Conservation (phyloP, 2,113 vertebrate species). For the Austrofundulus limnaeus region DNA sequence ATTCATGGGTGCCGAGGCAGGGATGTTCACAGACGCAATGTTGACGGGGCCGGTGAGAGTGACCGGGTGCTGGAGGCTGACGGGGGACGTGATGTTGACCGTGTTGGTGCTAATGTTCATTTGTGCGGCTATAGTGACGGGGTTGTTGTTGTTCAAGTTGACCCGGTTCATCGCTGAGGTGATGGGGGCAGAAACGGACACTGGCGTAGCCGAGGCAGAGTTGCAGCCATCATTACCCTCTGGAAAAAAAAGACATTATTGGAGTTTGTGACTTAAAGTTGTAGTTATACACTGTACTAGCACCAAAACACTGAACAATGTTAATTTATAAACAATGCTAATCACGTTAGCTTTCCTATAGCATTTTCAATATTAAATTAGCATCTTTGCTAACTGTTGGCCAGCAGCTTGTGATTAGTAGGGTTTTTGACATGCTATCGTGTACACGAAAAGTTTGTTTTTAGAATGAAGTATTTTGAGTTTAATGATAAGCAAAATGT, state of each 20-base stretch:
- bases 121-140: slow-evolving; percentile 94
- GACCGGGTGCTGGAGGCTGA: slow-evolving; percentile 94
- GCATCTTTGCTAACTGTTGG: too few species aligned
- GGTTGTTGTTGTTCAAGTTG: slow-evolving; percentile 74
- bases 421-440: too few species aligned
- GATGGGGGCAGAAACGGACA: slow-evolving; percentile 75
- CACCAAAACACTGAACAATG: too few species aligned
- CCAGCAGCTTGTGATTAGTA: too few species aligned
- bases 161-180: slow-evolving; percentile 76
- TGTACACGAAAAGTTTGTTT: too few species aligned
- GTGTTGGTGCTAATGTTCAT: slow-evolving; percentile 98
- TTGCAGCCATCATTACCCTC: slow-evolving; percentile 92
- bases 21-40: slow-evolving; percentile 94
- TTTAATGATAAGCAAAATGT: too few species aligned
- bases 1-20: slow-evolving; percentile 88
- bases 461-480: too few species aligned
- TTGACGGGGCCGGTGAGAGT: slow-evolving; percentile 96
- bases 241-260: slow-evolving; percentile 62
- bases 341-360: too few species aligned
- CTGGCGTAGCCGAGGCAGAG: slow-evolving; percentile 85
- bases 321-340: too few species aligned
- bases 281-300: too few species aligned
- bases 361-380: too few species aligned
- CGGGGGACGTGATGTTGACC: slow-evolving; percentile 93
- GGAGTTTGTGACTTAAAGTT: background rate